Base-by-base conservation (phyloP, 2,113 vertebrate species). In the Cyprinus carpio region DNA sequence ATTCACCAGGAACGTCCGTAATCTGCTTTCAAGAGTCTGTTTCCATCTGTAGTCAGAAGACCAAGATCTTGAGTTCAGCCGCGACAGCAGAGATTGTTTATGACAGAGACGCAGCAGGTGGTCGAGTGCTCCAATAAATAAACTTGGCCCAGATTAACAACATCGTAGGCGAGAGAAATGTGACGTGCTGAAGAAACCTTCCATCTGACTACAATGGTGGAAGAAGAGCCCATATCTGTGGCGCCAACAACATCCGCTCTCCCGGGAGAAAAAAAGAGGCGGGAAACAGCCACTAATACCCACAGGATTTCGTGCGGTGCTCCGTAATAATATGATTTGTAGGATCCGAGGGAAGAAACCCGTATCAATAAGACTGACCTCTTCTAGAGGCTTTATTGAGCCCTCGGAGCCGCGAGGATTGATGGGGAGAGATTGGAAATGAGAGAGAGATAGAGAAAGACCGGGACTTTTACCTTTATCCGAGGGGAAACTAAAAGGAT, bases 251-350 rank as follows among this genome's bases (percentile, higher is more conserved):
- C 20, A 37, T 34, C 16, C 10, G 29, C 11, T n/a, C 29, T 58
- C 51, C 6, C 10, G 2, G 54, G 54, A 56, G 56, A 58, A 58
- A 58, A 58, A 54, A 29, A 72, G 29, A 60, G 8, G 23, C 2
- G 56, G 56, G 23, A 11, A 69, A 51, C 7, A 9, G 25, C 37
- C 4, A 0, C 31, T 72, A 72, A 72, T 56, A 72, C 49, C 46
- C 54, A 7, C 23, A 10, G 80, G 79, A 75, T 58, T 85, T 85
- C 46, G 16, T 16, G 40, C 20, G 69, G 54, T 29, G 75, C 85
- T 69, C 58, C 31, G n/a, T 43, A 74, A 85, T 88, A 89, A 89
- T 60, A 25, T 84, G 87, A 89, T 86, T 85, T 88, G 80, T 86
- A n/a, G 31, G 64, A 56, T 76, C 69, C 27, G 58, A 62, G 81